These are phyloP conservation scores for Syndactyla subalaris DNA, from an alignment of 2,797 vertebrate species.

Conservation along the genomic window DNA sequence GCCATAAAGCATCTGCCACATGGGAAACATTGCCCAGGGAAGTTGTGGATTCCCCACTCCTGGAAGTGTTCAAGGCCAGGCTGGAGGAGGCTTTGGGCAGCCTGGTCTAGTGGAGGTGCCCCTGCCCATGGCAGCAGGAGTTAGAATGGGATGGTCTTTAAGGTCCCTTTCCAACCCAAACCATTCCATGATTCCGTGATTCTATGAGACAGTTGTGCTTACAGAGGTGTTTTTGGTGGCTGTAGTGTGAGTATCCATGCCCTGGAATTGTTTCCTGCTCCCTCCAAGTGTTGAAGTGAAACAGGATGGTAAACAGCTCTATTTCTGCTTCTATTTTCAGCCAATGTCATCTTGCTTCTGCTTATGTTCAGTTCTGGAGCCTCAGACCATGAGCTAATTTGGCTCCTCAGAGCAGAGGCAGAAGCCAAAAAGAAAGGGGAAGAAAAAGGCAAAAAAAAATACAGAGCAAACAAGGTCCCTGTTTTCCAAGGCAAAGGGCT, in stretches of 20 bases:
- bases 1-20: not conserved
- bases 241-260: not conserved
- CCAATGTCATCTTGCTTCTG: not conserved
- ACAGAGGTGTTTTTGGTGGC: not conserved
- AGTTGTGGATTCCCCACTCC: not conserved
- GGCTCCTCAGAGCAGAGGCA: not conserved
- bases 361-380: slow-evolving; percentile 7
- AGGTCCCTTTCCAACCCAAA: not conserved
- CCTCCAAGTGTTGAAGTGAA: not conserved
- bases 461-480: not conserved
- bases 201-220: not conserved
- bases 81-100: not conserved
- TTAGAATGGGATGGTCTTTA: not conserved
- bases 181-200: not conserved
- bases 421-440: not conserved
- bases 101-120: not conserved
- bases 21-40: not conserved
- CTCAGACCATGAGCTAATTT: slow-evolving; percentile 68
- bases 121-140: not conserved
- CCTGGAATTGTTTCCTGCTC: not conserved
- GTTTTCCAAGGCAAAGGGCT: not conserved
- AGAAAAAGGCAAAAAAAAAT: rapidly evolving
- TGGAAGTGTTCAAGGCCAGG: not conserved
- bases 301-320: not conserved
- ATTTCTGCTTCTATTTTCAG: slow-evolving; percentile 11